These are phyloP conservation scores for Streblospio benedicti DNA, from an alignment of 1,140 invertebrate species.

Conservation along the genomic window DNA sequence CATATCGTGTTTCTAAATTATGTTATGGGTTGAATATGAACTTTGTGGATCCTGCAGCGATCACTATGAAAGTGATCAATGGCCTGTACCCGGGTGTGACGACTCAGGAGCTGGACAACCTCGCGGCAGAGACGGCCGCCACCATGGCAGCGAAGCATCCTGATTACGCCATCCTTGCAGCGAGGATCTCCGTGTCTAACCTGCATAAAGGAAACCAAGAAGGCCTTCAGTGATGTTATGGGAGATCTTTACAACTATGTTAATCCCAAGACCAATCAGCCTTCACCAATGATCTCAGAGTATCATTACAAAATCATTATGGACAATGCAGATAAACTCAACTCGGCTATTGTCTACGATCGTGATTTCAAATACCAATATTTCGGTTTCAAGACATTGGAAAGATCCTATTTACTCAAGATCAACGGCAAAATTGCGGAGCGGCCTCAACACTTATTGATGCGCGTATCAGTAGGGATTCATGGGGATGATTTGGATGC, in stretches of 20 bases:
- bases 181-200: conserved; percentile 91
- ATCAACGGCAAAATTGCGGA: conserved; percentile 66
- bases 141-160: conserved; percentile 93
- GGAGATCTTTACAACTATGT: conserved; percentile 70
- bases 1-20: conserved; percentile 84
- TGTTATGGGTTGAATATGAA: conserved; percentile 95
- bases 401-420: conserved; percentile 88
- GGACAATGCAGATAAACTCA: conserved; percentile 73
- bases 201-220: conserved; percentile 80
- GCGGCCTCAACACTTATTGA: conserved; percentile 95
- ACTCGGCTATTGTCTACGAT: conserved; percentile 96
- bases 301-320: conserved; percentile 74
- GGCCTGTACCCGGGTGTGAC: conserved; percentile 92
- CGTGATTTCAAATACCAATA: conserved; percentile 96
- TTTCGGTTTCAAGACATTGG: conserved; percentile 98
- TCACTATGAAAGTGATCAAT: conserved; percentile 64
- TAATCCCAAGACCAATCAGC: conserved; percentile 62
- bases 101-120: conserved; percentile 91
- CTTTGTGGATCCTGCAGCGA: conserved; percentile 77
- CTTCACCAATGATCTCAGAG: conserved; percentile 75
- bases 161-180: conserved; percentile 92
- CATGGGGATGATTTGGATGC: conserved; percentile 87
- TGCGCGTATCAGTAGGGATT: conserved; percentile 94
- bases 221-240: conserved; percentile 65
- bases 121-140: conserved; percentile 92